Evolutionary conservation across 1,140 invertebrate species (phyloP).

Genomic region (Drosophila pseudoobscura): DNA sequence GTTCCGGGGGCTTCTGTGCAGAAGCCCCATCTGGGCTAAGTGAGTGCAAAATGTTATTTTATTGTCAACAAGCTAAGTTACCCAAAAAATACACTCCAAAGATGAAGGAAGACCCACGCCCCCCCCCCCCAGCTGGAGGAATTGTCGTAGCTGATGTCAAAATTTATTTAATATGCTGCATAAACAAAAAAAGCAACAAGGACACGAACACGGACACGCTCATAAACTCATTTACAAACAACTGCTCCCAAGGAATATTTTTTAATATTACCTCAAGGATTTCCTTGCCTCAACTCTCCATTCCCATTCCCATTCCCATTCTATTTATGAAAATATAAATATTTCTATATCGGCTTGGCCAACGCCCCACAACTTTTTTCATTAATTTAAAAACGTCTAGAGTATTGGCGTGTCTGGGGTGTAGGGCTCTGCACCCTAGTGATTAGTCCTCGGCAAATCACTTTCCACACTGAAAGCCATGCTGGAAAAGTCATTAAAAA

Average conservation of each 20-base stretch:
- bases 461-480: not conserved
- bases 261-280: conserved; percentile 77
- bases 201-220: conserved; percentile 58
- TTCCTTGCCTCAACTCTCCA: conserved; percentile 8
- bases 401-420: conserved; percentile 4
- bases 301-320: not conserved
- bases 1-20: no score
- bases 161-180: conserved; percentile 80
- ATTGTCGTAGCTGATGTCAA: conserved; percentile 59
- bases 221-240: conserved; percentile 73
- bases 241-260: conserved; percentile 55
- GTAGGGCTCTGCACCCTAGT: conserved; percentile 27
- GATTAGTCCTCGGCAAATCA: conserved; percentile 46
- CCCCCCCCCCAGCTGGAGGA: conserved; percentile 16
- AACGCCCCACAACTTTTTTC: conserved; percentile 71
- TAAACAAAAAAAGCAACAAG: conserved; percentile 66
- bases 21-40: conserved; percentile 70
- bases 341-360: conserved; percentile 43
- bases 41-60: conserved; percentile 82
- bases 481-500: conserved; percentile 55
- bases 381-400: conserved; percentile 60
- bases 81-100: conserved; percentile 6
- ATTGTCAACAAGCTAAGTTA: conserved; percentile 80
- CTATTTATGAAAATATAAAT: conserved; percentile 52
- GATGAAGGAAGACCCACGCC: no score